Evolutionary conservation across 2,113 vertebrate species (phyloP).

Genomic region (Acinonyx jubatus): DNA sequence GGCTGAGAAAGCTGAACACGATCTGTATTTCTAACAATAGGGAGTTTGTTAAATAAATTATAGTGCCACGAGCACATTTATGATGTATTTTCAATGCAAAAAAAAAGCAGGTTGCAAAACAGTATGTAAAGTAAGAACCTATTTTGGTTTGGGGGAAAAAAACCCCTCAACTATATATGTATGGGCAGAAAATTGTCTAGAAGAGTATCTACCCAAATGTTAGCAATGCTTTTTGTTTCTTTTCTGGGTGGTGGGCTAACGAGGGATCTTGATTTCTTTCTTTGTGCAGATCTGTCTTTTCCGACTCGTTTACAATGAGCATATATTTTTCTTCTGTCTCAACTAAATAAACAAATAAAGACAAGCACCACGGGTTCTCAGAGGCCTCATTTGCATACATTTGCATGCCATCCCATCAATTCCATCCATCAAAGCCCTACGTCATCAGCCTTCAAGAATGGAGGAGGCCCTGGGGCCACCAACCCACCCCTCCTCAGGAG

Average conservation of each 20-base stretch:
- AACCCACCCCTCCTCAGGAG: neutral
- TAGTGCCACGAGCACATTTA: neutral
- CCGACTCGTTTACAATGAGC: constrained; percentile 50
- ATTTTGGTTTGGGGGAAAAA: constrained; percentile 31
- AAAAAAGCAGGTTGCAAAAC: constrained; percentile 64
- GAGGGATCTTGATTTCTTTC: constrained; percentile 28
- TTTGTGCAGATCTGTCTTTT: neutral
- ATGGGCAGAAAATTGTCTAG: constrained; percentile 16
- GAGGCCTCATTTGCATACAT: constrained; percentile 63
- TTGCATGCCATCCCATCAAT: constrained; percentile 25
- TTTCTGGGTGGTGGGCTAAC: constrained; percentile 21
- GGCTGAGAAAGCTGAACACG: neutral
- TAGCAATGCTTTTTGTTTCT: neutral
- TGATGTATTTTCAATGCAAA: constrained; percentile 49
- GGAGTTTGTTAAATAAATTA: neutral
- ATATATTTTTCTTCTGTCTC: constrained; percentile 59
- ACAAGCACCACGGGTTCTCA: neutral
- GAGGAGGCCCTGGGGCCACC: neutral
- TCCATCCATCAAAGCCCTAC: constrained; percentile 20
- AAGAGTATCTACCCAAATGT: neutral
- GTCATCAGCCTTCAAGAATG: neutral
- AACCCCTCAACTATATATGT: neutral
- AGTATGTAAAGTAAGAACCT: constrained; percentile 57
- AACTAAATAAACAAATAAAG: constrained; percentile 67
- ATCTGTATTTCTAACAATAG: neutral